A percentile compares a stretch with the other conserved stretches of the same genome.
phyloP scores from a whole-genome alignment of 2,797 vertebrate genomes.

The Enteromius treurensis region DNA sequence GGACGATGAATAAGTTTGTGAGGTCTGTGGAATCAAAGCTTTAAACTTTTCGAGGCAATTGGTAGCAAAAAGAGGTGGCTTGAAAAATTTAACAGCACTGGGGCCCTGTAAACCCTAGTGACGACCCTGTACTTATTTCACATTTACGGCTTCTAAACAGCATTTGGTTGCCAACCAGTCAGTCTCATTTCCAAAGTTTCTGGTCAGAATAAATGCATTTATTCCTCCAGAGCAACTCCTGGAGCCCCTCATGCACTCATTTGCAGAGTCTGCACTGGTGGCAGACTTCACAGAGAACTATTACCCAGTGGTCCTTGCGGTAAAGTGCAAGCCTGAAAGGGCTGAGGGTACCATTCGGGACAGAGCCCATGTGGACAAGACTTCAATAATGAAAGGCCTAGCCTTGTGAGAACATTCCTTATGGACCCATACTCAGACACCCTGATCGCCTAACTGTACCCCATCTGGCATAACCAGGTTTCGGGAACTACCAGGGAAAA shows the following conservation, averaged over 20 bases:
- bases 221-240: neutral
- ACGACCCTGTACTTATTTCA: neutral
- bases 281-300: neutral
- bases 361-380: neutral
- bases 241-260: neutral
- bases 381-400: neutral
- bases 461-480: neutral
- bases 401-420: neutral
- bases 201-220: neutral
- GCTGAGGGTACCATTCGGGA: neutral
- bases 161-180: too few relatives aligned
- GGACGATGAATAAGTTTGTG: neutral
- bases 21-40: neutral
- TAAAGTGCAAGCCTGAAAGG: conserved; percentile 2
- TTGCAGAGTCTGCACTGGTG: neutral
- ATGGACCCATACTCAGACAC: neutral
- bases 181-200: neutral
- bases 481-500: neutral
- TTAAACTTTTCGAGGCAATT: conserved; percentile 4
- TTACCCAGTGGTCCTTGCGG: neutral
- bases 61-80: neutral
- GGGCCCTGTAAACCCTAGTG: neutral
- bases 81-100: neutral
- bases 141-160: neutral
- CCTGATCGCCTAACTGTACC: neutral